phyloP scores from a whole-genome alignment of 2,888 invertebrate genomes.

The Chirona hameri region DNA sequence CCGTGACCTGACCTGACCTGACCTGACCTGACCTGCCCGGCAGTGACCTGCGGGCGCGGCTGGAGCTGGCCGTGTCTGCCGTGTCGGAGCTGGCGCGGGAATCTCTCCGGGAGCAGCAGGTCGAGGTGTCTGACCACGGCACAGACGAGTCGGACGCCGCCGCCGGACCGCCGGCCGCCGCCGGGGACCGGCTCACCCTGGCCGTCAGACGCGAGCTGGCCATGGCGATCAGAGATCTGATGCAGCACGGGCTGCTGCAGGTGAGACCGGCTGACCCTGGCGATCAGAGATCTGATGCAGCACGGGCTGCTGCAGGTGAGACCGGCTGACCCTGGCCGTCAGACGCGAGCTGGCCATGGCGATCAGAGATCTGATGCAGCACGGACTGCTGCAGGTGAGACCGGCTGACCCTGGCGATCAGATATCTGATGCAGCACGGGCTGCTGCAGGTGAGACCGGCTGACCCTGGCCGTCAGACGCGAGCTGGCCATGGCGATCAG shows the following conservation, averaged over 20 bases:
- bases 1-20: constrained; percentile 51
- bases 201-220: constrained; percentile 89
- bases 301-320: too few relatives aligned
- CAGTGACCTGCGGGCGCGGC: constrained; percentile 82
- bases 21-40: constrained; percentile 55
- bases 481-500: too few relatives aligned
- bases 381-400: too few relatives aligned
- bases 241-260: constrained; percentile 82
- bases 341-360: too few relatives aligned
- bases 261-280: too few relatives aligned
- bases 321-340: too few relatives aligned
- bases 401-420: too few relatives aligned
- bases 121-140: constrained; percentile 48
- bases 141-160: constrained; percentile 55
- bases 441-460: too few relatives aligned
- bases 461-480: too few relatives aligned
- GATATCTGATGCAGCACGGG: too few relatives aligned
- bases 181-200: constrained; percentile 75
- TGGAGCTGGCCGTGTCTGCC: constrained; percentile 76
- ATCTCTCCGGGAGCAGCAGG: constrained; percentile 53
- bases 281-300: too few relatives aligned
- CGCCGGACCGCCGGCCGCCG: constrained; percentile 51
- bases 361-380: too few relatives aligned
- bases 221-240: constrained; percentile 81
- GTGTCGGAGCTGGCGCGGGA: constrained; percentile 61